Percentiles rank a stretch among this genome's conserved stretches.
These are phyloP conservation scores for Megaustenia siamemsis DNA, from an alignment of 2,888 invertebrate genomes.

Conservation along the genomic window DNA sequence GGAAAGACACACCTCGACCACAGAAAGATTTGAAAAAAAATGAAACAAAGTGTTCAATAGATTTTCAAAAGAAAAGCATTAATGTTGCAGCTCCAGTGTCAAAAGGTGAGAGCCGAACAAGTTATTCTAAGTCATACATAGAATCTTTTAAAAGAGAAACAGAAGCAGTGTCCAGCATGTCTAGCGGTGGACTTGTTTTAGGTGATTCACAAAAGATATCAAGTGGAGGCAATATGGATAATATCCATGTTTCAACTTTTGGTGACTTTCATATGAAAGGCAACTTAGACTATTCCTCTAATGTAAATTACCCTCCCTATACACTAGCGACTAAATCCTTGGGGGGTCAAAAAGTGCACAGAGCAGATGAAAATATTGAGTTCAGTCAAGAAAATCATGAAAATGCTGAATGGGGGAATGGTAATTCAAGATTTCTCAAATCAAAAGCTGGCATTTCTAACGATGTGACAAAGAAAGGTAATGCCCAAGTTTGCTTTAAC, in stretches of 20 bases:
- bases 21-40: constrained; percentile 42
- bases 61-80: constrained; percentile 40
- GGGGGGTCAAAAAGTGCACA: constrained; percentile 47
- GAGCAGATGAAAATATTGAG: constrained; percentile 54
- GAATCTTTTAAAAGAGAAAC: constrained; percentile 13
- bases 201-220: constrained; percentile 43
- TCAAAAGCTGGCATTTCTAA: constrained; percentile 17
- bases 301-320: constrained; percentile 5
- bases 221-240: constrained; percentile 45
- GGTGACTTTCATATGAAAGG: constrained; percentile 68
- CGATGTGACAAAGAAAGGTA: background rate
- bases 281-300: constrained; percentile 57
- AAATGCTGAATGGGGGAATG: constrained; percentile 58
- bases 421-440: constrained; percentile 56
- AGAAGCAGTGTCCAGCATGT: background rate
- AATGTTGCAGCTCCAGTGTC: background rate
- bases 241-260: constrained; percentile 67
- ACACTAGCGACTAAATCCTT: background rate
- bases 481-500: background rate
- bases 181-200: constrained; percentile 1
- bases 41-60: constrained; percentile 44
- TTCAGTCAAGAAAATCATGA: constrained; percentile 51
- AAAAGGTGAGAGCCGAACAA: constrained; percentile 5
- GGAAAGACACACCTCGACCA: constrained; percentile 16
- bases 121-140: constrained; percentile 25